Evolutionary conservation across 2,113 vertebrate species (phyloP), one percentile per base, ranked within the genome.

Genomic region (Lasiurus borealis): DNA sequence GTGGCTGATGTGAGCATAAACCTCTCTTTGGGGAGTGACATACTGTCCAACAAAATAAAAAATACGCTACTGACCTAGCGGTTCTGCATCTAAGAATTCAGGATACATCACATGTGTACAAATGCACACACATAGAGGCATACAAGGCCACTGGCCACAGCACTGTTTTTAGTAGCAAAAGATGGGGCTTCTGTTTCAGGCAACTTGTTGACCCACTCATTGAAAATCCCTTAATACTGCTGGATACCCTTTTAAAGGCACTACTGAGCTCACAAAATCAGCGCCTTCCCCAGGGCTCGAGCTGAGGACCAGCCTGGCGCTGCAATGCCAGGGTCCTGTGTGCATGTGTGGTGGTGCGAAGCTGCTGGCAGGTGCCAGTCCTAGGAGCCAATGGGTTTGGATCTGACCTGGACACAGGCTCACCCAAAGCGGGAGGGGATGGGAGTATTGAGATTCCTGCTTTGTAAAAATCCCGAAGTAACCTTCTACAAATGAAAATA

Each of bases 101-200:
- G 59, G 59, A 29, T 36, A 25, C 31, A 50, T 54, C 1, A 50
- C 3, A 13, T 3, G 40, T 27, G 15, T 27, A 46, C 29, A 50
- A 12, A 40, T 4, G 71, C 14, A 69, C 25, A 40, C 2, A 0
- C 2, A 52, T 5, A 27, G n/a, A n/a, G 8, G 23, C 13, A 34
- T 21, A 29, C 8, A 80, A 68, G 34, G 71, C 59, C 57, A n/a
- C 7, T 4, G 50, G 25, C 48, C 68, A 85, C 27, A 72, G 76
- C 21, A n/a, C 71, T 64, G 40, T 23, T 52, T 54, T 36, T 1
- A 62, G 48, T 11, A 25, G 84, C 83, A 40, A 46, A 75, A 59
- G 34, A 36, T 59, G 34, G 84, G 11, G 93, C n/a, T 50, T 84
- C 50, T 75, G 57, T 84, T 80, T 85, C 75, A 83, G 59, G 71